A percentile compares a stretch with the other conserved stretches of the same genome.
Evolutionary conservation across 2,113 vertebrate species (phyloP).

Genomic region (Empidonax alnorum): DNA sequence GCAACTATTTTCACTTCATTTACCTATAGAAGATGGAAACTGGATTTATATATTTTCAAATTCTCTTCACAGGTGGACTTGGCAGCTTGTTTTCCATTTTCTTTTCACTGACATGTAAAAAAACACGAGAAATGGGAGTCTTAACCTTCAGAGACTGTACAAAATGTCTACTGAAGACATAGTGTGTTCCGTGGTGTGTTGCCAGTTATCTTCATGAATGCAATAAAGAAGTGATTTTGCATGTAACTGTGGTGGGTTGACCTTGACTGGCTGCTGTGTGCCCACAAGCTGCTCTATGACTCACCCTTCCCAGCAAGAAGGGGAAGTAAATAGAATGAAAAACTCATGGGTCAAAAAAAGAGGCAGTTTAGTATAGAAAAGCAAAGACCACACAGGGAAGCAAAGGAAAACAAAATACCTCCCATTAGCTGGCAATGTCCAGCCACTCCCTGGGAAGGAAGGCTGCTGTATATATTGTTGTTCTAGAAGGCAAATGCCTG

Average conservation of each 20-base stretch:
- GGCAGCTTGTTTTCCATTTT: background rate
- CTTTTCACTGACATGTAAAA: background rate
- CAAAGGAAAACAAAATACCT: background rate
- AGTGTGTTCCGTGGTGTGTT: background rate
- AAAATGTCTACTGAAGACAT: background rate
- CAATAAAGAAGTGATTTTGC: background rate
- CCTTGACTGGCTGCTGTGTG: background rate
- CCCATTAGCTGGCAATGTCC: background rate
- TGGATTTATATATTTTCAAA: background rate
- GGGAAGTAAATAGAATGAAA: background rate
- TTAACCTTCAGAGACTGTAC: background rate
- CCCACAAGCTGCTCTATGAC: background rate
- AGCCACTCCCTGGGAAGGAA: background rate
- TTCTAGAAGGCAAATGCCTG: background rate
- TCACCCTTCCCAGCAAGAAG: background rate
- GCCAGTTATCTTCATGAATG: background rate
- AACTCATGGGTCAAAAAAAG: background rate
- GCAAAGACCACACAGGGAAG: rapidly evolving
- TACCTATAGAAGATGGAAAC: background rate
- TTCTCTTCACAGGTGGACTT: background rate
- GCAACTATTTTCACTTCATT: background rate
- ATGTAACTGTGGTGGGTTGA: background rate
- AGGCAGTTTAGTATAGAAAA: background rate
- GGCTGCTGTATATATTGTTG: rapidly evolving
- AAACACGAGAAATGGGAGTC: background rate